Conservation (phyloP, 2,113 vertebrate genomes). For the Periophthalmus modestus region DNA sequence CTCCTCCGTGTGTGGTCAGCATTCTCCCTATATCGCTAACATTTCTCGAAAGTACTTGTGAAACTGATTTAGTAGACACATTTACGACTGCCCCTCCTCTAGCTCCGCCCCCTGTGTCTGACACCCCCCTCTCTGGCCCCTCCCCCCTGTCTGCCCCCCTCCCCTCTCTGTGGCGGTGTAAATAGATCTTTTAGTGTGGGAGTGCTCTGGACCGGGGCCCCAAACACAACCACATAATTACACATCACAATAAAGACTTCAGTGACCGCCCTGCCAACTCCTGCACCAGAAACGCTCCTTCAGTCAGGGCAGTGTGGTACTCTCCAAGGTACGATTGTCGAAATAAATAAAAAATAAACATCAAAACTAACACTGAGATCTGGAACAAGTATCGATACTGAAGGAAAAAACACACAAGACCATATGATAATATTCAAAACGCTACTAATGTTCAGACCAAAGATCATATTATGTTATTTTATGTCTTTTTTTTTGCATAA, state of each 20-base stretch:
- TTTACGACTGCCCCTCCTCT: constrained; percentile 51
- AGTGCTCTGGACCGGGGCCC: constrained; percentile 71
- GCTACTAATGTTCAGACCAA: too few species aligned
- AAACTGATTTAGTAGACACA: constrained; percentile 53
- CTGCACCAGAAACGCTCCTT: constrained; percentile 59
- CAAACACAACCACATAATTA: constrained; percentile 78
- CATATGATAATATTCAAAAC: too few species aligned
- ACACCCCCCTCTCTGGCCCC: constrained; percentile 62
- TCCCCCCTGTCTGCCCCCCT: constrained; percentile 66
- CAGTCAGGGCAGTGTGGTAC: neutral
- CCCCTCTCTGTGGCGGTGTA: constrained; percentile 64
- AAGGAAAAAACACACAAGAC: too few species aligned
- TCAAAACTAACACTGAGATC: too few species aligned
- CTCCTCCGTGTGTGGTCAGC: constrained; percentile 4
- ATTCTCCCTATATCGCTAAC: constrained; percentile 23
- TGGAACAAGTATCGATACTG: too few species aligned
- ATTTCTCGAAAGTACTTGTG: constrained; percentile 18
- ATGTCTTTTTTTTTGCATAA: too few species aligned
- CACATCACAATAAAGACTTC: constrained; percentile 79
- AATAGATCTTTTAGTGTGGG: constrained; percentile 72
- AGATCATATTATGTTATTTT: too few species aligned
- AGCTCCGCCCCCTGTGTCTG: constrained; percentile 30
- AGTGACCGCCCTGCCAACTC: constrained; percentile 62
- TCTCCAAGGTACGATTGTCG: constrained; percentile 1
- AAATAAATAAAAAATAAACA: too few species aligned